Conservation (phyloP, 1,140 invertebrate species). For the Akabosia matsudoensis region DNA sequence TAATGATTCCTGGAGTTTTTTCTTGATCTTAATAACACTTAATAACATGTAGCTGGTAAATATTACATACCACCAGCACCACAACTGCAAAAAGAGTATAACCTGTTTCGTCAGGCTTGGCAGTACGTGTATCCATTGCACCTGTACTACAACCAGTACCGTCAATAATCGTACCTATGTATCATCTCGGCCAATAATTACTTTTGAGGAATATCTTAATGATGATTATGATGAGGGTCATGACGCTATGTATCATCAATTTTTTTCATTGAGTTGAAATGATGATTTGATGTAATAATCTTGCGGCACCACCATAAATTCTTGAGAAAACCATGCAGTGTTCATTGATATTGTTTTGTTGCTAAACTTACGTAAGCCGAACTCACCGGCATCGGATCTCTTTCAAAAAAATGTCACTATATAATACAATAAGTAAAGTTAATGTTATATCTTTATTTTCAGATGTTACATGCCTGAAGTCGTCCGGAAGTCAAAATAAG, state of each 20-base stretch:
- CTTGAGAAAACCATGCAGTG: too few relatives aligned
- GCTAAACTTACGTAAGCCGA: too few relatives aligned
- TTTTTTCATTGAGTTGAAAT: background rate
- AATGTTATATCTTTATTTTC: too few relatives aligned
- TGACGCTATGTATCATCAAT: background rate
- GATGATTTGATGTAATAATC: background rate
- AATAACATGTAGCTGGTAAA: conserved; percentile 17
- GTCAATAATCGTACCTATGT: background rate
- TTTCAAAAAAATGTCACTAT: too few relatives aligned
- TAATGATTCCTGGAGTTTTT: background rate
- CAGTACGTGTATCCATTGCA: too few relatives aligned
- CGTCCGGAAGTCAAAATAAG: too few relatives aligned
- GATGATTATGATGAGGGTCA: background rate
- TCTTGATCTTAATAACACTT: conserved; percentile 10
- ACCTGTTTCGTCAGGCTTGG: conserved; percentile 14
- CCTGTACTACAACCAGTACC: background rate
- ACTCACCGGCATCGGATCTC: too few relatives aligned
- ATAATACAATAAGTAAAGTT: too few relatives aligned
- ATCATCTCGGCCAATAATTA: background rate
- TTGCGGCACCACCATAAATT: background rate
- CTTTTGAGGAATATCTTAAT: background rate
- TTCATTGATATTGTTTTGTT: too few relatives aligned
- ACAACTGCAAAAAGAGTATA: background rate
- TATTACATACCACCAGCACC: background rate
- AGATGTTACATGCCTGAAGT: too few relatives aligned